Base-by-base conservation (phyloP, 2,113 vertebrate genomes). In the Steatornis caripensis region DNA sequence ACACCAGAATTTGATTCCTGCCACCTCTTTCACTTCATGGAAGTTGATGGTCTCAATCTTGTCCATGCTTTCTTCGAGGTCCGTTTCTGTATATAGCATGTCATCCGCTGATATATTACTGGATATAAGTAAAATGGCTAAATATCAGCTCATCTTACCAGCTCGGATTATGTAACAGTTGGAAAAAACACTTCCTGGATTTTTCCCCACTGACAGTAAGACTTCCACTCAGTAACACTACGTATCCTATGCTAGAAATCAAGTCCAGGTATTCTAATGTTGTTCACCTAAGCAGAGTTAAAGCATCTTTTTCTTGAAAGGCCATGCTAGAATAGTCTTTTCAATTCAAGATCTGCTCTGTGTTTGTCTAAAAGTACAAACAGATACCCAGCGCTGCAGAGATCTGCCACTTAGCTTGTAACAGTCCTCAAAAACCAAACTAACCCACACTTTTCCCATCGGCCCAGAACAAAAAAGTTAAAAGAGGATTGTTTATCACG, bases 41-140 rank as follows among this genome's bases (percentile, higher is more conserved):
- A 99, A 99, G 97, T 99, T 99, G 96, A 99, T 99, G 37, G 99
- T 99, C 96, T 99, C 99, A 10, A 99, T 99, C 97, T 99, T 99
- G 91, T 99, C 99, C 99, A 99, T 99, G 98, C 99, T 99, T 96
- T 99, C 99, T 85, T 99, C 99, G 27, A 99, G 96, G 90, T 99
- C 99, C 2, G 99, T 99, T 96, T 99, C 99, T 10, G 99, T 99
- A 90, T 99, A 99, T 11, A 99, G 98, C 99, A 99, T 99, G 98
- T 99, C 99, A 53, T 99, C 99, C 6, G 99, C 99, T 49, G 99
- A 99, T 86, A 99, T 99, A 93, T 99, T 99, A 97, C 99, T 99
- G 92, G 27, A 91, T n/a, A 23, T 6, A 89, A 94, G 79, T 65
- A 69, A 90, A 91, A 85, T 39, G 85, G 78, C 41, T 46, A 30